These are phyloP conservation scores for Cyrtonyx montezumae DNA, from an alignment of 2,113 vertebrate species.

Conservation along the genomic window DNA sequence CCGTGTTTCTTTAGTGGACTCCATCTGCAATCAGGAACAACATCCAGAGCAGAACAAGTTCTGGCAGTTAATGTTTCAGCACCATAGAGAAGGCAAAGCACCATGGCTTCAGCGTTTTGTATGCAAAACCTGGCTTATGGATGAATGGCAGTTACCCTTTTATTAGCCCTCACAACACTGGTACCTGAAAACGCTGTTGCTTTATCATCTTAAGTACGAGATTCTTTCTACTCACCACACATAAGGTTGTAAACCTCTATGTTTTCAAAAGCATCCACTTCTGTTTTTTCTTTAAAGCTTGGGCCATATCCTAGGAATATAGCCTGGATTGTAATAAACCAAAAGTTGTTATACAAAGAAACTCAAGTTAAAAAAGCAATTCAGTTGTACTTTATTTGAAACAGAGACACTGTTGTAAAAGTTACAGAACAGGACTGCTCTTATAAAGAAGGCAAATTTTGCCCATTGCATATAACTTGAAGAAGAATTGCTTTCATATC, in stretches of 20 bases:
- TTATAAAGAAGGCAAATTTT: not conserved
- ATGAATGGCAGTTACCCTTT: not conserved
- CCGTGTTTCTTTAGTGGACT: not conserved
- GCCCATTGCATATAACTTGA: not conserved
- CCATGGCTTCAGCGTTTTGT: not conserved
- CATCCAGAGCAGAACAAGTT: not conserved
- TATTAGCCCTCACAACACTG: not conserved
- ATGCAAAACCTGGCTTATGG: not conserved
- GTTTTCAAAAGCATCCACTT: constrained; percentile 91
- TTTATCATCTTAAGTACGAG: not conserved
- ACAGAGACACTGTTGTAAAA: not conserved
- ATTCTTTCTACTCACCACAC: constrained; percentile 86
- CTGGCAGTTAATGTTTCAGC: not conserved
- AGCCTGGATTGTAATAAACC: constrained; percentile 75
- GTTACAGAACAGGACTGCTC: not conserved
- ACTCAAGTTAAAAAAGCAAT: not conserved
- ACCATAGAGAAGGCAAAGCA: not conserved
- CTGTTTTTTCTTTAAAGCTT: constrained; percentile 82
- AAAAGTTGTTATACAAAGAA: not conserved
- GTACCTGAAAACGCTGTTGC: not conserved
- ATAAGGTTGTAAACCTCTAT: constrained; percentile 97
- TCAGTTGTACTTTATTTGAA: not conserved
- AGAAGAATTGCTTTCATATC: not conserved
- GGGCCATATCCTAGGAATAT: constrained; percentile 93
- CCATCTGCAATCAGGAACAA: not conserved